Evolutionary conservation across 2,113 vertebrate genomes (phyloP).

Genomic region (Fregetta grallaria): DNA sequence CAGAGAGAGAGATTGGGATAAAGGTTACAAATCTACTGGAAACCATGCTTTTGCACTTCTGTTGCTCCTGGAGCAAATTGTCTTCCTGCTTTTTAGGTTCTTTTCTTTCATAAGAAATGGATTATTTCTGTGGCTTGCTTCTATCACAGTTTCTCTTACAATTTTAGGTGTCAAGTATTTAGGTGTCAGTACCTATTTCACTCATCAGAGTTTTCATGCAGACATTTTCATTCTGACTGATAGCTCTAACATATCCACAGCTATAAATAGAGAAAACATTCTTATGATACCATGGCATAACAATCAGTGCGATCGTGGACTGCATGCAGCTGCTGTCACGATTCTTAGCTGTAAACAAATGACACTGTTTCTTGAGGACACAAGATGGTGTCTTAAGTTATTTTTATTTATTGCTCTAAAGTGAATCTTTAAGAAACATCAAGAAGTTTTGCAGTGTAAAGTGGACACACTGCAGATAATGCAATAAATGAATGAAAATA

Average conservation of each 20-base stretch:
- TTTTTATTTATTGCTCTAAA: constrained; percentile 19
- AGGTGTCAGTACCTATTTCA: neutral
- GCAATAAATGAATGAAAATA: neutral
- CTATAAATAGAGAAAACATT: neutral
- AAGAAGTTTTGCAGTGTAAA: neutral
- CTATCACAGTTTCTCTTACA: neutral
- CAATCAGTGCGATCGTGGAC: neutral
- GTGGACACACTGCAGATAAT: neutral
- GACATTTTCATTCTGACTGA: neutral
- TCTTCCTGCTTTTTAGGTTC: neutral
- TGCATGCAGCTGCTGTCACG: constrained; percentile 13
- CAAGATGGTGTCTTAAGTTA: neutral
- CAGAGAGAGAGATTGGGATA: neutral
- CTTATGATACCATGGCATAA: neutral
- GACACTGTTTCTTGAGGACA: constrained; percentile 37
- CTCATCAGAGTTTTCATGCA: neutral
- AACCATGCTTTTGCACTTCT: neutral
- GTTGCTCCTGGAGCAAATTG: neutral
- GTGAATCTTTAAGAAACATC: neutral
- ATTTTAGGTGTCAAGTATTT: neutral
- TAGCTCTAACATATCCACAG: neutral
- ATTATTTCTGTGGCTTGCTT: neutral
- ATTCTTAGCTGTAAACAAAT: constrained; percentile 38
- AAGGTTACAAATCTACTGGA: neutral
- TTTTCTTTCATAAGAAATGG: neutral